phyloP scores from a whole-genome alignment of 1,140 invertebrate genomes.

The Pteromalus puparum region DNA sequence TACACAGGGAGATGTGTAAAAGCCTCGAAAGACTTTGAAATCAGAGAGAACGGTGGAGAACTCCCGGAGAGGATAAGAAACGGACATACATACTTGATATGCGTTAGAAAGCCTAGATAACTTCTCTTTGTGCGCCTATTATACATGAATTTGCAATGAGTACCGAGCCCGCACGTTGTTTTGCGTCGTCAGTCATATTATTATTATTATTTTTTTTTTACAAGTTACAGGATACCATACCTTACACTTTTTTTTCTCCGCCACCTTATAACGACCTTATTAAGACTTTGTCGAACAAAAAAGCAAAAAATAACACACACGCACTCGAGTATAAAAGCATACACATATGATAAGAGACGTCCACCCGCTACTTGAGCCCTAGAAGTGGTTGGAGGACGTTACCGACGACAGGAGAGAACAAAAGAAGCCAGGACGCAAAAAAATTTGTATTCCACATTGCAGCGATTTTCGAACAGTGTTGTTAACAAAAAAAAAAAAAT shows the following conservation, averaged over 20 bases:
- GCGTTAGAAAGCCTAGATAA: conserved; percentile 46
- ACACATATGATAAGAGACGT: conserved; percentile 15
- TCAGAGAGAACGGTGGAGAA: background rate
- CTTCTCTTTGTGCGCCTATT: conserved; percentile 27
- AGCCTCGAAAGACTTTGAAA: background rate
- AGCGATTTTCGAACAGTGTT: background rate
- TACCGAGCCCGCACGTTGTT: background rate
- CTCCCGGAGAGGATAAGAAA: background rate
- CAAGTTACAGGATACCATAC: background rate
- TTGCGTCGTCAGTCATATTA: background rate
- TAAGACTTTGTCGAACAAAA: background rate
- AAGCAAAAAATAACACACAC: background rate
- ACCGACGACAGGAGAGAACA: background rate
- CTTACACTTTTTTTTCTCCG: background rate
- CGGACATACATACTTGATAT: background rate
- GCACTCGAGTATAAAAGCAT: background rate
- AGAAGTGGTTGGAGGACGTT: conserved; percentile 45
- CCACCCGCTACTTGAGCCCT: conserved; percentile 54
- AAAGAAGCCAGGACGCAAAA: background rate
- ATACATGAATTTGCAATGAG: conserved; percentile 25
- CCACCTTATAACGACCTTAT: background rate
- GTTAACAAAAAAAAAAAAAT: conserved; percentile 2
- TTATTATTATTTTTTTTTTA: background rate
- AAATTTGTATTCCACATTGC: background rate
- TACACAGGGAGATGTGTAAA: background rate